Evolutionary conservation across 2,888 invertebrate species (phyloP), one percentile per base, ranked within the genome.

Genomic region (Euproctis similis): DNA sequence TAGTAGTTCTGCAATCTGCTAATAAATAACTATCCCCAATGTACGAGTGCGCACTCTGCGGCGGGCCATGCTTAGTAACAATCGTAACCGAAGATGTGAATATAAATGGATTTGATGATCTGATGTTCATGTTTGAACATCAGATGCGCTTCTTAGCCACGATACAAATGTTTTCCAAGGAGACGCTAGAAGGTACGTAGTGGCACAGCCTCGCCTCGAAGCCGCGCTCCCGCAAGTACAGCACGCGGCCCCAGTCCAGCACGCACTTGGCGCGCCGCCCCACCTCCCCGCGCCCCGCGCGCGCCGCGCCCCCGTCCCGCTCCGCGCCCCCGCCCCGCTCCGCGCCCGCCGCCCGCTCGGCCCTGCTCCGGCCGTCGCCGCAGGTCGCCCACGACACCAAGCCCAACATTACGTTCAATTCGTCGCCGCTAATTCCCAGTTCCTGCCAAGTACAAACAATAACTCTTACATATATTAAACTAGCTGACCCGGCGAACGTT

Each of bases 301-400:
- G 28, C 3, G 26, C 11, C 9, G 7, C 1, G 10, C 6, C 7
- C 3, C 10, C 20, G 9, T 2, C 13, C 1, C 7, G 9, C 28
- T 12, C 8, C 2, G 11, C 4, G 12, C 3, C 12, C 8, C 8
- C 8, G 24, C 13, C 13, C 14, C 2, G 9, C 4, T 4, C 4
- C 14, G 4, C 14, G 14, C 14, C 14, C 6, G 14, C 4, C 4
- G 14, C 6, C 4, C 7, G 4, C 16, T 8, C 4, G 6, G 12
- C 10, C 3, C 86, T 84, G 49, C 87, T 89, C 38, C 86, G 81
- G 0, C 91, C 91, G 56, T 73, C 69, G 4, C 94, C 93, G 73
- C 95, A 95, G 1, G 94, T 94, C 0, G 94, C 95, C 96, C 96
- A 96, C 58, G 95, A 93, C 4, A 92, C 93, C 55, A 96, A 87